phyloP scores from a whole-genome alignment of 2,797 vertebrate species.

The Selene dorsalis region DNA sequence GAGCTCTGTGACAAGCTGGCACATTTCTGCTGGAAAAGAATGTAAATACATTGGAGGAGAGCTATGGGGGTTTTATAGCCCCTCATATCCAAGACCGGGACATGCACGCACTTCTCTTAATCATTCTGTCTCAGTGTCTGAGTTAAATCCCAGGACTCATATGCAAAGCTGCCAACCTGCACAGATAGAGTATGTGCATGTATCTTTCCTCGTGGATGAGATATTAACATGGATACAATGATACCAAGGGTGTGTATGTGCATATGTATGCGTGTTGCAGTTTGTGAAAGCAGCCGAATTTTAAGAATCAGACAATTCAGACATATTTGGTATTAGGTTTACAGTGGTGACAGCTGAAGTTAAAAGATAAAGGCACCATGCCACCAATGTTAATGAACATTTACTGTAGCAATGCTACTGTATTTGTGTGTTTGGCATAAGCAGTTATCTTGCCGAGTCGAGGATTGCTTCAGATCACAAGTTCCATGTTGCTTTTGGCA shows the following conservation, averaged over 20 bases:
- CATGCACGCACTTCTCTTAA: conserved; percentile 35
- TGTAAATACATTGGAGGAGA: conserved; percentile 72
- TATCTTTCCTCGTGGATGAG: conserved; percentile 32
- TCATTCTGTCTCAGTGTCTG: conserved; percentile 25
- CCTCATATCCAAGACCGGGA: conserved; percentile 67
- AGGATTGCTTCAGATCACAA: background rate
- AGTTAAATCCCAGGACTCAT: conserved; percentile 48
- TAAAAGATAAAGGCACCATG: background rate
- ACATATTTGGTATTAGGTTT: conserved; percentile 2
- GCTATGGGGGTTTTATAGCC: conserved; percentile 71
- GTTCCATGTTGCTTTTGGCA: background rate
- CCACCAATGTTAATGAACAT: too few species aligned
- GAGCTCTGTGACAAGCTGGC: conserved; percentile 65
- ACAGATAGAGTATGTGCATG: conserved; percentile 30
- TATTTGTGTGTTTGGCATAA: background rate
- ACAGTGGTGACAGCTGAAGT: background rate
- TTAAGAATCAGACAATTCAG: too few species aligned
- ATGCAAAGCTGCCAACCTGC: conserved; percentile 28
- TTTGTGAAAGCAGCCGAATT: background rate
- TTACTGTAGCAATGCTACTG: background rate
- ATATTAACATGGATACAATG: conserved; percentile 30
- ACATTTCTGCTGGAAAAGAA: conserved; percentile 53
- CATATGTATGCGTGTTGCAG: background rate
- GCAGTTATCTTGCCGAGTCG: background rate
- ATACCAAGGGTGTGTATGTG: conserved; percentile 20